Evolutionary conservation across 2,797 vertebrate species (phyloP).

Genomic region (Chloroceryle inda): DNA sequence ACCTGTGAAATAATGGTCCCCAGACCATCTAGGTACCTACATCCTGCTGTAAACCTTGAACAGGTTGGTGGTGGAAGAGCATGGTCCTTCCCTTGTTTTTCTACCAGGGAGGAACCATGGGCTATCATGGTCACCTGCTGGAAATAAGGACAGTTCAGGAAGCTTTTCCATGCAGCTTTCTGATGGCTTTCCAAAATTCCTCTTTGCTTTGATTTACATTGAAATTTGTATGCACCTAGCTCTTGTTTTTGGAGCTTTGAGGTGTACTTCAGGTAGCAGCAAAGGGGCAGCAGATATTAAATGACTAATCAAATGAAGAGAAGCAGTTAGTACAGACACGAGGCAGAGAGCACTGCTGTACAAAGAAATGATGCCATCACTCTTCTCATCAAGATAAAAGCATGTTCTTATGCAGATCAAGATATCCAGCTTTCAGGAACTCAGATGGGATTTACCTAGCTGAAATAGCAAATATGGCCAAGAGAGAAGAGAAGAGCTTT

Average conservation of each 20-base stretch:
- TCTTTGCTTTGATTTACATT: background rate
- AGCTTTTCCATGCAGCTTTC: background rate
- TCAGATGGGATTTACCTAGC: background rate
- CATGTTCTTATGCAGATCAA: background rate
- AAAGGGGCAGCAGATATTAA: background rate
- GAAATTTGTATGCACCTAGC: background rate
- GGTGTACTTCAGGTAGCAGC: background rate
- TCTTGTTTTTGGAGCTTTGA: background rate
- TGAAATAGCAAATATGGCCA: background rate
- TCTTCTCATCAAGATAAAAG: background rate
- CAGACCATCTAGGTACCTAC: background rate
- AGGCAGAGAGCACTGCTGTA: background rate
- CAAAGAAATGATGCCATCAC: fast-evolving
- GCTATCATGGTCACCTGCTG: background rate
- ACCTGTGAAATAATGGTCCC: background rate
- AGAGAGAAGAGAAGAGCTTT: background rate
- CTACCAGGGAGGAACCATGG: background rate
- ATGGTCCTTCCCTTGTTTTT: background rate
- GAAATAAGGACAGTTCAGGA: background rate
- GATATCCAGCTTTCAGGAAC: background rate
- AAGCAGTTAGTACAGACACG: background rate
- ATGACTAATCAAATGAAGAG: conserved; percentile 17
- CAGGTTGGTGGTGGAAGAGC: background rate
- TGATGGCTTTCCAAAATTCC: background rate
- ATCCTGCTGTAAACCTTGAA: background rate